phyloP scores from a whole-genome alignment of 2,113 vertebrate species.

The Xenopus laevis region DNA sequence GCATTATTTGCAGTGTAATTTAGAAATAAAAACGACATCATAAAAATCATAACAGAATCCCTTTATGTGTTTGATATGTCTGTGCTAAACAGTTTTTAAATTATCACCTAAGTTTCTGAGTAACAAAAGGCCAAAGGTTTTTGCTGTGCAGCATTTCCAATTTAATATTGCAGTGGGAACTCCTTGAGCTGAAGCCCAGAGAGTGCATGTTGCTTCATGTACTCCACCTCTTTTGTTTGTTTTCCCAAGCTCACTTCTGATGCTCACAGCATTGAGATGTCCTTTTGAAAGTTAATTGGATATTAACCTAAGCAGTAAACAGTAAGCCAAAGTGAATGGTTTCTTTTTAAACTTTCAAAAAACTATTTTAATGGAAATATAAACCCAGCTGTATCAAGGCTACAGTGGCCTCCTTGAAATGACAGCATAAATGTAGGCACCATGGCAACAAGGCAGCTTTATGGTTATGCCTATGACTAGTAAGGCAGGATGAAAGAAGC shows the following conservation, averaged over 20 bases:
- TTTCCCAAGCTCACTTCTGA: constrained; percentile 46
- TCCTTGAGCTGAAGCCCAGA: constrained; percentile 22
- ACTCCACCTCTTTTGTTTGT: constrained; percentile 44
- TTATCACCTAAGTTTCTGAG: too few species aligned
- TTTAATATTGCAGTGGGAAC: background rate
- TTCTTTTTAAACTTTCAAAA: constrained; percentile 64
- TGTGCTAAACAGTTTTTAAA: too few species aligned
- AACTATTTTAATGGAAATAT: constrained; percentile 84
- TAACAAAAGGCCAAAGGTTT: background rate
- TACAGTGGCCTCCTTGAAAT: constrained; percentile 83
- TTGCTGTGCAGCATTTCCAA: background rate
- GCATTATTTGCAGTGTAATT: too few species aligned
- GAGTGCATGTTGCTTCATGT: constrained; percentile 20
- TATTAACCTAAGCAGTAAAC: constrained; percentile 46
- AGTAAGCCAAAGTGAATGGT: constrained; percentile 49
- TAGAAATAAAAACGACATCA: too few species aligned
- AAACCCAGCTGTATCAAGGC: constrained; percentile 75
- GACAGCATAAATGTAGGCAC: constrained; percentile 81
- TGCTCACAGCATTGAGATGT: constrained; percentile 43
- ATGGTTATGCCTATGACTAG: constrained; percentile 53
- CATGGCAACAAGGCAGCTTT: constrained; percentile 80
- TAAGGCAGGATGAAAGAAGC: constrained; percentile 23
- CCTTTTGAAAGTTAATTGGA: constrained; percentile 49
- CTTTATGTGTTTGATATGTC: too few species aligned
- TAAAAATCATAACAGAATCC: too few species aligned